Evolutionary conservation across 2,113 vertebrate genomes (phyloP).

Genomic region (Xenus cinereus): DNA sequence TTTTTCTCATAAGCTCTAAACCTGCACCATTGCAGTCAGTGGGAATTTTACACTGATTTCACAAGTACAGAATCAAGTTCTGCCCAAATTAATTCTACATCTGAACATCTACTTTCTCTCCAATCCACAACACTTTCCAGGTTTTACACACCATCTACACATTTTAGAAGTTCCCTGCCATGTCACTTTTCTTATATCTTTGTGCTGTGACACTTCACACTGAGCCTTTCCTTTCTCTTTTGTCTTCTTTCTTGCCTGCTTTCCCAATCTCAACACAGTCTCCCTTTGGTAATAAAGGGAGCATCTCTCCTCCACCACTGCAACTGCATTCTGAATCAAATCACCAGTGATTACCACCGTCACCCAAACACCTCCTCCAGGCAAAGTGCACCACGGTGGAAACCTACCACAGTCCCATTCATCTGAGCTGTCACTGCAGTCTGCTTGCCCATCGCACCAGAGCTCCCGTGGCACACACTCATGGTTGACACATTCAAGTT

Average conservation of each 20-base stretch:
- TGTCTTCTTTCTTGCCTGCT: not conserved
- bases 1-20: not conserved
- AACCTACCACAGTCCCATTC: constrained; percentile 94
- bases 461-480: constrained; percentile 84
- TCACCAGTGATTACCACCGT: not conserved
- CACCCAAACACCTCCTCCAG: not conserved
- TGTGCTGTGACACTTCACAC: not conserved
- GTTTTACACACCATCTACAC: not conserved
- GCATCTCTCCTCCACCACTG: not conserved
- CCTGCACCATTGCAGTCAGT: not conserved
- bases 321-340: not conserved
- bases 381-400: not conserved
- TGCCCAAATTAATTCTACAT: not conserved
- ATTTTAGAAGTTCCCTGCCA: not conserved
- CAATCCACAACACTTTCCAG: not conserved
- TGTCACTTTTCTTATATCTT: not conserved
- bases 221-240: not conserved
- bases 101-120: fast-evolving
- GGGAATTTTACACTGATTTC: not conserved
- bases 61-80: not conserved
- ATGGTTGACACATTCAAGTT: constrained; percentile 88
- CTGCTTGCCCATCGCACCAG: constrained; percentile 89
- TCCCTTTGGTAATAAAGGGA: not conserved
- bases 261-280: not conserved
- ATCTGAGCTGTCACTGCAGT: constrained; percentile 92